Evolutionary conservation across 1,140 invertebrate genomes (phyloP), one percentile per base, ranked within the genome.

Genomic region (Augochlora pura): DNA sequence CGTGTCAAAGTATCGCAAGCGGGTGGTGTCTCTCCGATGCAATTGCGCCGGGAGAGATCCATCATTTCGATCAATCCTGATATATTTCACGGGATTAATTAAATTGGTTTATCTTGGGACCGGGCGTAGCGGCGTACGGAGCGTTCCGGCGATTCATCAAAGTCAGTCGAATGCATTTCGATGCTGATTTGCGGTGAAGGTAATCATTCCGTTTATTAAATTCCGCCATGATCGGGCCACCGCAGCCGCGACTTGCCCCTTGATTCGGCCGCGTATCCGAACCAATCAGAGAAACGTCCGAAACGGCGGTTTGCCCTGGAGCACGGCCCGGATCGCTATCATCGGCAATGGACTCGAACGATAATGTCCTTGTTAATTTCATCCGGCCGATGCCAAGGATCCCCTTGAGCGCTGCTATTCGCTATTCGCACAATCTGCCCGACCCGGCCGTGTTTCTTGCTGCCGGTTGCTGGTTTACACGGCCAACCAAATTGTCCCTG

Each of bases 151-250:
- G 84, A 86, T 86, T 81, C 85, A 81, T 86, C 85, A 86, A 85
- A 85, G 85, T 86, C 84, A 78, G 73, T 42, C 77, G 73, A 69
- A 83, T 77, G 66, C 81, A 77, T 83, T 86, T 86, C 81, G 81
- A 86, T 86, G 72, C 84, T 86, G 85, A 86, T 86, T 86, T 86
- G 85, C 84, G 84, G 85, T 77, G 64, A 67, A 60, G 84, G 81
- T 86, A 86, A 86, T 86, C 85, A 86, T 85, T 86, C 82, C 82
- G 73, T 86, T 86, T 86, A 86, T 86, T 86, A 86, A 86, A 86
- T 86, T 86, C 85, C 74, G 63, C 78, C 73, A 72, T 85, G 79
- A 80, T 77, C 64, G 74, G 32, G 60, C 54, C 59, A 57, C 60
- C 64, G 76, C 69, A 63, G 57, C 49, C 46, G 74, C 84, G 84